A percentile compares a stretch with the other conserved stretches of the same genome.
Evolutionary conservation across 2,797 vertebrate species (phyloP).

Genomic region (Pangasius krempfi): DNA sequence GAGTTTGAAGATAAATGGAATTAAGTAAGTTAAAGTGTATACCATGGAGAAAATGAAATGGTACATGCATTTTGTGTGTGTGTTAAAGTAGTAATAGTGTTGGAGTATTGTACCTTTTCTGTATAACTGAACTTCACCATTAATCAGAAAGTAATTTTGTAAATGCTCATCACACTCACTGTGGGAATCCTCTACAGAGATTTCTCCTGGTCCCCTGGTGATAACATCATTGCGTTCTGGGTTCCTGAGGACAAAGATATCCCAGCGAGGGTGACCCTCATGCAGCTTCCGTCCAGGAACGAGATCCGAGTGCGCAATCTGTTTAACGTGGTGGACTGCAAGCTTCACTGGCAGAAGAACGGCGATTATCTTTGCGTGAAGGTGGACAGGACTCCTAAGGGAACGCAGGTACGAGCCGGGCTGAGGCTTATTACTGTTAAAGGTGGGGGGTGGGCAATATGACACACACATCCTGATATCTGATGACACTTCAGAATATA

Average conservation of each 20-base stretch:
- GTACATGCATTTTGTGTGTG: background rate
- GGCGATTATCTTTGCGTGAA: constrained; percentile 98
- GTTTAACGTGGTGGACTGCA: constrained; percentile 97
- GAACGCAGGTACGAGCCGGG: constrained; percentile 82
- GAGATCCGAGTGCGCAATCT: constrained; percentile 97
- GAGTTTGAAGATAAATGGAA: constrained; percentile 95
- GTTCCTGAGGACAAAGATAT: constrained; percentile 99
- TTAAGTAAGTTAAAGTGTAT: constrained; percentile 82
- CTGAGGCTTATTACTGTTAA: background rate
- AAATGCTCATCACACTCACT: background rate
- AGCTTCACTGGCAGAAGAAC: constrained; percentile 97
- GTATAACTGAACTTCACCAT: background rate
- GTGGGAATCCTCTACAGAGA: constrained; percentile 76
- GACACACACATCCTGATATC: no score
- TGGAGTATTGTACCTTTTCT: background rate
- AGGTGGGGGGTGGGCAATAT: no score
- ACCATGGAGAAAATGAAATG: background rate
- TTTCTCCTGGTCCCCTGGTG: constrained; percentile 98
- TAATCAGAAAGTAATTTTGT: background rate
- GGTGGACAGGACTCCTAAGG: constrained; percentile 95
- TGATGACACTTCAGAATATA: no score
- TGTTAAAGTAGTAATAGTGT: background rate
- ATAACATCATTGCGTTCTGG: constrained; percentile 98
- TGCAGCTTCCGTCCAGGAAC: constrained; percentile 93
- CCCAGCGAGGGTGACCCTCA: constrained; percentile 95